Percentiles rank a stretch among this genome's conserved stretches.
phyloP scores from a whole-genome alignment of 2,797 vertebrate species.

The Acrossocheilus wenchowensis region DNA sequence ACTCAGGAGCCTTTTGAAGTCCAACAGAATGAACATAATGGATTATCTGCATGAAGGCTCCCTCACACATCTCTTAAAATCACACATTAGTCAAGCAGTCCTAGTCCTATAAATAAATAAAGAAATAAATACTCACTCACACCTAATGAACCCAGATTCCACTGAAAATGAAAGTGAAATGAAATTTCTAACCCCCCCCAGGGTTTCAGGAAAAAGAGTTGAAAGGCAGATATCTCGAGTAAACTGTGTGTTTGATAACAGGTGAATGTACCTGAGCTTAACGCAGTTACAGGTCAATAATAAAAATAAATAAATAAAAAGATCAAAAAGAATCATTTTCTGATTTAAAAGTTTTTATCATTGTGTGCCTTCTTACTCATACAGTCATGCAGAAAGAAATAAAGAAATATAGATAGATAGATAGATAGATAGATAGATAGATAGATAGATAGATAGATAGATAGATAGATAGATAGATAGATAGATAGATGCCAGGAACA shows the following conservation, averaged over 20 bases:
- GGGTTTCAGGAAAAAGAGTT: background rate
- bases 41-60: slow-evolving; percentile 6
- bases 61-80: background rate
- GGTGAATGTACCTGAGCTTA: background rate
- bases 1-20: background rate
- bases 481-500: background rate
- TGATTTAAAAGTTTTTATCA: background rate
- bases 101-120: background rate
- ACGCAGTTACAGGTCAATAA: background rate
- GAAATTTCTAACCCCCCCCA: too few species aligned
- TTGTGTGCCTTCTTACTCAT: background rate
- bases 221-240: background rate
- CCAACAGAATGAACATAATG: slow-evolving; percentile 4
- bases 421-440: background rate
- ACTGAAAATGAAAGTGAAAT: background rate
- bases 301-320: too few species aligned
- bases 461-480: background rate
- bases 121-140: background rate
- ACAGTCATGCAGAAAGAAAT: background rate
- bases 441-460: background rate
- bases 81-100: background rate
- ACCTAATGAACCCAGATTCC: background rate
- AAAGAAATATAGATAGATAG: background rate
- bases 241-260: background rate
- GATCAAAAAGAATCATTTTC: too few species aligned